Evolutionary conservation across 2,113 vertebrate genomes (phyloP), one percentile per base, ranked within the genome.

Genomic region (Hippocampus abdominalis): DNA sequence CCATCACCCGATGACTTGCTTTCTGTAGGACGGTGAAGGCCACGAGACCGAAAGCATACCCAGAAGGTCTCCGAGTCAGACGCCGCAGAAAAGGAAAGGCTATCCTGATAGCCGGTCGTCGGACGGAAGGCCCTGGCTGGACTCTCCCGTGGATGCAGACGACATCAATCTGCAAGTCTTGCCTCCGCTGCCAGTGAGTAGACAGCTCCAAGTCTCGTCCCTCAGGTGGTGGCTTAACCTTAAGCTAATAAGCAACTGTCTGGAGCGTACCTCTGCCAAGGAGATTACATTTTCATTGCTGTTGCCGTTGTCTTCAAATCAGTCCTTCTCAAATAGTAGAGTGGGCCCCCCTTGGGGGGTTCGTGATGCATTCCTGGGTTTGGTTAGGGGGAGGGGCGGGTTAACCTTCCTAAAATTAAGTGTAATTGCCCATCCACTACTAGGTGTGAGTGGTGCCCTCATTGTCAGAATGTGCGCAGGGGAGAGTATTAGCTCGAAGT

Each of bases 131-230:
- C 92, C 53, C 51, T 68, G 90, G 83, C 82, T 90, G 59, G 93
- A 91, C 2, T 93, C 91, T 0, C 92, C 95, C 0, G 80, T 96
- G 57, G 94, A 94, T 61, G 71, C 94, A 0, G 93, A 92, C 3
- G 93, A 96, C 23, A 93, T 96, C 79, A 87, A 78, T 39, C 90
- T 95, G 36, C 95, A 95, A 74, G 87, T 96, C 70, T 88, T 93
- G 0, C 93, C 90, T 65, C 86, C 88, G 84, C 95, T 96, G 91
- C 81, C 89, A 87, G 96, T 98, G 91, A 91, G 94, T 86, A 68
- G 29, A 49, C 25, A 7, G 21, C 32, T 27, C 27, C 40, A 4
- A 29, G 40, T 44, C 5, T 44, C 36, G 3, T n/a, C 5, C n/a
- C 20, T 64, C 39, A 63, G 39, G n/a, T 44, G 62, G n/a, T 23